Percentiles rank a stretch among this genome's conserved stretches.
Conservation (phyloP, 2,888 invertebrate genomes). For the Brachyptera putata region DNA sequence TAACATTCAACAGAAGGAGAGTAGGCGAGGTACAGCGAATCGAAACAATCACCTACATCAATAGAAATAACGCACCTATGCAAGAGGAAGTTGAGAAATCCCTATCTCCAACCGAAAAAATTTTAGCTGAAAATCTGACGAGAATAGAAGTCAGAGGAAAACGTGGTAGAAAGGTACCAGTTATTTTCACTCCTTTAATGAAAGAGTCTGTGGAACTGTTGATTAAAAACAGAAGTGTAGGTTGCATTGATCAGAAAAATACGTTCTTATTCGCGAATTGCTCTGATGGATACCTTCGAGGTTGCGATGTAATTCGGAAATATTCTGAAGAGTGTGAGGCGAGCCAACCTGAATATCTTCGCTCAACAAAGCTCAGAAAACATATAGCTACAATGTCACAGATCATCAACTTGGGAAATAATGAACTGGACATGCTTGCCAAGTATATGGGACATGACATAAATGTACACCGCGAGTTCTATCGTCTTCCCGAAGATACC, state of each 20-base stretch:
- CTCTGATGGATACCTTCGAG: conserved; percentile 11
- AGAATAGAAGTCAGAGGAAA: conserved; percentile 36
- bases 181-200: conserved; percentile 35
- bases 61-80: not conserved
- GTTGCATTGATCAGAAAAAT: not conserved
- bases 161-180: conserved; percentile 36
- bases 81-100: conserved; percentile 36
- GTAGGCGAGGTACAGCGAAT: conserved; percentile 36
- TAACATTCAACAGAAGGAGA: conserved; percentile 36
- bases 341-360: not conserved
- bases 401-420: conserved; percentile 23
- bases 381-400: conserved; percentile 23
- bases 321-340: conserved; percentile 10
- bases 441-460: conserved; percentile 20
- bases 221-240: conserved; percentile 22
- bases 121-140: conserved; percentile 36
- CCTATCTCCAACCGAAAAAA: conserved; percentile 34
- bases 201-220: conserved; percentile 34
- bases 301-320: not conserved
- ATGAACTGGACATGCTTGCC: conserved; percentile 20
- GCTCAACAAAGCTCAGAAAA: conserved; percentile 21
- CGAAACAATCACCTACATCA: conserved; percentile 30
- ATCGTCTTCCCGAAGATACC: conserved; percentile 19
- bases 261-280: not conserved
- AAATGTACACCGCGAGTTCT: conserved; percentile 23